Conservation (phyloP, 1,140 invertebrate species). For the Holotrichia oblita region DNA sequence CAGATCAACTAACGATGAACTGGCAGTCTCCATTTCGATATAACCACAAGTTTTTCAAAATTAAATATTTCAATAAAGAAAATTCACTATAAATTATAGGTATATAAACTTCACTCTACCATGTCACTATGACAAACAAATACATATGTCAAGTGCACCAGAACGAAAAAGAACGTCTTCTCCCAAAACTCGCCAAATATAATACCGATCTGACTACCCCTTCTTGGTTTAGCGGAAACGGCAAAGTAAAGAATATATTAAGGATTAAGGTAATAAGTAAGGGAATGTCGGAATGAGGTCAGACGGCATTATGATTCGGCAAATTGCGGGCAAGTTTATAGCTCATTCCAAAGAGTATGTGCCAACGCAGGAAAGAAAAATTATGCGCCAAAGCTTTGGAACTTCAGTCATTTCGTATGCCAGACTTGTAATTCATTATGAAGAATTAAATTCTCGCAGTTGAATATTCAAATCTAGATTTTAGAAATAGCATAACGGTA, state of each 20-base stretch:
- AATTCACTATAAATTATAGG: not conserved
- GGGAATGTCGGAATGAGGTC: not conserved
- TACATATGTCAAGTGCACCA: not conserved
- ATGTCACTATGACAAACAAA: constrained; percentile 3
- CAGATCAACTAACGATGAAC: constrained; percentile 9
- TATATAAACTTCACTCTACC: not conserved
- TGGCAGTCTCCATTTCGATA: not conserved
- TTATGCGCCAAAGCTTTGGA: not conserved
- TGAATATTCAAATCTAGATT: no score
- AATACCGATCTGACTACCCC: not conserved
- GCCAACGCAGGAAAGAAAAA: not conserved
- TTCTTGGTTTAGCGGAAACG: not conserved
- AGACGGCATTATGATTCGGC: not conserved
- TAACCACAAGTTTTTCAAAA: not conserved
- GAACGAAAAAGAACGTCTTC: not conserved
- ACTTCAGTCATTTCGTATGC: not conserved
- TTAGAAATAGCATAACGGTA: no score
- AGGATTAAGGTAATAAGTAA: not conserved
- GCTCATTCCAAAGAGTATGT: not conserved
- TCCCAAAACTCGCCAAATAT: not conserved
- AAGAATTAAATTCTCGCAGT: no score
- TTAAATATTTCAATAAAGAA: not conserved
- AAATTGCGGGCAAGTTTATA: not conserved
- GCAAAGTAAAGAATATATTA: not conserved
- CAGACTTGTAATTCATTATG: no score